These are phyloP conservation scores for Amphipyra berbera DNA, from an alignment of 2,888 invertebrate genomes.

Conservation along the genomic window DNA sequence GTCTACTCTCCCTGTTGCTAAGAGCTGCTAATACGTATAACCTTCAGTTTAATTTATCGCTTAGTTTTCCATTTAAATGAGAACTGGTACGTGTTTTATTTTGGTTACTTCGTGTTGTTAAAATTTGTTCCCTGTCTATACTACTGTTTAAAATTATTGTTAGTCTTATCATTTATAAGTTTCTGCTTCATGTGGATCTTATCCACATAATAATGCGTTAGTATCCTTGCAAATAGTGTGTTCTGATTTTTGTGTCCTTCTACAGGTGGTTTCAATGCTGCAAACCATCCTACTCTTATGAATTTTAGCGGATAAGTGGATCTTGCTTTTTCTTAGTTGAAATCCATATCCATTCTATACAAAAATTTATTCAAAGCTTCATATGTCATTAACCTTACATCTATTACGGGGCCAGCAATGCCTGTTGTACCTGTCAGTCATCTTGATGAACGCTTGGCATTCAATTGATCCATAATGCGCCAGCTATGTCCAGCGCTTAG, in stretches of 20 bases:
- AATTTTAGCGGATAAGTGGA: neutral
- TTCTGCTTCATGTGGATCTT: neutral
- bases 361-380: neutral
- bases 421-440: slow-evolving; percentile 42
- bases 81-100: slow-evolving; percentile 34
- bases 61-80: slow-evolving; percentile 43
- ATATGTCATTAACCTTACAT: slow-evolving; percentile 29
- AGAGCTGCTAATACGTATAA: slow-evolving; percentile 47
- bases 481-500: slow-evolving; percentile 13
- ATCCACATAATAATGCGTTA: neutral
- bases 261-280: too few relatives aligned
- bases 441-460: slow-evolving; percentile 40
- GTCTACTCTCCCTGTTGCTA: slow-evolving; percentile 46
- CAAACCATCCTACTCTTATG: neutral
- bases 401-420: slow-evolving; percentile 18
- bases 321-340: neutral
- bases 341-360: slow-evolving; percentile 4
- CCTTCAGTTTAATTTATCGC: slow-evolving; percentile 49
- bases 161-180: neutral
- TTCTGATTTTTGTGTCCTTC: too few relatives aligned
- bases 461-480: slow-evolving; percentile 45
- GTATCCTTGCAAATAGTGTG: too few relatives aligned
- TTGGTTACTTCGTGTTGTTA: slow-evolving; percentile 19
- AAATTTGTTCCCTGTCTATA: slow-evolving; percentile 3
- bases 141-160: neutral